Percentiles rank a stretch among this genome's conserved stretches.
Evolutionary conservation across 2,888 invertebrate species (phyloP).

Genomic region (Drosophila antonietae): DNA sequence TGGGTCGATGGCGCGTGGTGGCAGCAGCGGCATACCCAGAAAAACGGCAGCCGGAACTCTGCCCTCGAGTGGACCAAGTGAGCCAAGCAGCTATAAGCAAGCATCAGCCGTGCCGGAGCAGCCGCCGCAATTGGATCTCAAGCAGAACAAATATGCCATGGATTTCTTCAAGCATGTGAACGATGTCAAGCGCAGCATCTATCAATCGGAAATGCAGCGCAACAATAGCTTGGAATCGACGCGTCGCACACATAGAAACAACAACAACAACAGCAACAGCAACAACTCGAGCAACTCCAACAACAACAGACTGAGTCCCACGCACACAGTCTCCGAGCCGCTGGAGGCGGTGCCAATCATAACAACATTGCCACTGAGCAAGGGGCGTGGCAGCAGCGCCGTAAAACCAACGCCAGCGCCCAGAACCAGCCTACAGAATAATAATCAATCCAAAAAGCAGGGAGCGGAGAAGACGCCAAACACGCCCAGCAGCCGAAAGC

Average conservation of each 20-base stretch:
- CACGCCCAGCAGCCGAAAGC: slow-evolving; percentile 44
- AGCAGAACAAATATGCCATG: slow-evolving; percentile 84
- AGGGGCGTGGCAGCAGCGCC: slow-evolving; percentile 66
- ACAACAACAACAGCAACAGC: slow-evolving; percentile 19
- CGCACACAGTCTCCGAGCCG: slow-evolving; percentile 38
- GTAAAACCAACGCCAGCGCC: slow-evolving; percentile 80
- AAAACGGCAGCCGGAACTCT: slow-evolving; percentile 81
- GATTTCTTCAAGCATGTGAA: slow-evolving; percentile 85
- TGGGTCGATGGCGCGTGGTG: slow-evolving; percentile 69
- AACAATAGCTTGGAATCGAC: slow-evolving; percentile 67
- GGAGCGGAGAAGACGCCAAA: slow-evolving; percentile 16
- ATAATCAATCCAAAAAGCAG: slow-evolving; percentile 47
- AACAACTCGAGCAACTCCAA: no score
- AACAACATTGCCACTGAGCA: slow-evolving; percentile 79
- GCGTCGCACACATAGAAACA: slow-evolving; percentile 36
- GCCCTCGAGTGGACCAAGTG: slow-evolving; percentile 64
- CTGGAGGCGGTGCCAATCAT: slow-evolving; percentile 49
- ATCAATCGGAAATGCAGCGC: slow-evolving; percentile 83
- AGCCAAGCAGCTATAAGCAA: slow-evolving; percentile 29
- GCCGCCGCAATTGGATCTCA: slow-evolving; percentile 75
- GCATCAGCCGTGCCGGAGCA: slow-evolving; percentile 32
- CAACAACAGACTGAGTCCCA: slow-evolving; percentile 55
- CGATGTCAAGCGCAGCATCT: slow-evolving; percentile 84
- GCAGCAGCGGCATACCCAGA: slow-evolving; percentile 79
- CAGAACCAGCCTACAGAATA: slow-evolving; percentile 69